These are phyloP conservation scores for Rhynchotus rufescens DNA, from an alignment of 2,797 vertebrate species.

Conservation along the genomic window DNA sequence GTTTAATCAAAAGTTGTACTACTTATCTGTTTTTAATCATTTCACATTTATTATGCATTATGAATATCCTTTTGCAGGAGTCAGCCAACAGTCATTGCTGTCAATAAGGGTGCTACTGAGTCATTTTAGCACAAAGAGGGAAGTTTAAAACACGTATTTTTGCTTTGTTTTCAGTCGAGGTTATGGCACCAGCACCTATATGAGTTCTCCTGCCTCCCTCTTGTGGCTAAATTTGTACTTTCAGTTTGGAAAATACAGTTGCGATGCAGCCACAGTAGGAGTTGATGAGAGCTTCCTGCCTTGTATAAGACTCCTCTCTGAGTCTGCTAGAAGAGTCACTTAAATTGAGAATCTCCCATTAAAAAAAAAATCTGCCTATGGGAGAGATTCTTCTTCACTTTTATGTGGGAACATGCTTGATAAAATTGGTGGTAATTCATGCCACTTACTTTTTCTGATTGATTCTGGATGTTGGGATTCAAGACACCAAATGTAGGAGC, in stretches of 20 bases:
- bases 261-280: not conserved
- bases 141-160: not conserved
- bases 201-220: constrained; percentile 56
- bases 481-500: not conserved
- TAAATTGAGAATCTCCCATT: not conserved
- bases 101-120: not conserved
- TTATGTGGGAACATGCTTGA: not conserved
- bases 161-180: not conserved
- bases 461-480: not conserved
- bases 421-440: not conserved
- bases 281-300: not conserved
- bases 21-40: not conserved
- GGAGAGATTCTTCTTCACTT: not conserved
- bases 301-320: not conserved
- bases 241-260: not conserved
- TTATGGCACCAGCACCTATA: not conserved
- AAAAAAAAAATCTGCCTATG: not conserved
- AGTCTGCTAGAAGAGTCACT: not conserved
- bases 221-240: constrained; percentile 34
- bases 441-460: not conserved
- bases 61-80: not conserved
- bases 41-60: not conserved
- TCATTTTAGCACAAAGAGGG: not conserved
- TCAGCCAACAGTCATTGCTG: not conserved
- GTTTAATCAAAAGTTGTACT: not conserved